Evolutionary conservation across 2,797 vertebrate species (phyloP), one percentile per base, ranked within the genome.

Genomic region (Heterohyrax brucei): DNA sequence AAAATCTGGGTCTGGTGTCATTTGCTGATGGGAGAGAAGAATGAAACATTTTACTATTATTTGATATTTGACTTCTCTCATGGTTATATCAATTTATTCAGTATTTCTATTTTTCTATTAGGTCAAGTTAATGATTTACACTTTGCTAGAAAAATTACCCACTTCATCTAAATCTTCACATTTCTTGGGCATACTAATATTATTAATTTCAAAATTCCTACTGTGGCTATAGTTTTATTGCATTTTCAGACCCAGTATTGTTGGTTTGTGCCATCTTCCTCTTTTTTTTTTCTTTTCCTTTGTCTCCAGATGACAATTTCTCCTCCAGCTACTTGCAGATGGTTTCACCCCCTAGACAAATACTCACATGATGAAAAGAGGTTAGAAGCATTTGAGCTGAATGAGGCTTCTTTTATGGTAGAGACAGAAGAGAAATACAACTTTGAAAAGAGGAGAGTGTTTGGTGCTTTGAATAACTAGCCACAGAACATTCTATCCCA

Each of bases 81-180:
- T 73, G 72, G 22, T 83, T 78, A 78, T 72, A 78, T 6, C 64
- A 46, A 84, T 59, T 89, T 39, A 89, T 39, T 75, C 22, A 73
- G 46, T 39, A 85, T 93, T 79, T 89, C 33, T 16, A 33, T 28
- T 53, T 64, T 61, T 64, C 76, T 64, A 14, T 22, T 22, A 22
- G 22, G 4, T 24, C 61, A 80, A 5, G 13, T 89, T 75, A 89
- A 73, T 93, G 56, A 73, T 39, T 39, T 72, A 62, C 84, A 78
- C 39, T 93, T 89, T 89, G 21, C 68, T 80, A 76, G 18, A 78
- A 92, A 92, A 92, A 83, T 78, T 50, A 85, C 30, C 56, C 66
- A 72, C 48, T 33, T 66, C 28, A 61, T 85, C 19, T 81, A 89
- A 95, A 89, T 75, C 59, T 4, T 39, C 75, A 80, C 48, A 28